Base-by-base conservation (phyloP, 1,140 invertebrate genomes). In the Tenebrio molitor region DNA sequence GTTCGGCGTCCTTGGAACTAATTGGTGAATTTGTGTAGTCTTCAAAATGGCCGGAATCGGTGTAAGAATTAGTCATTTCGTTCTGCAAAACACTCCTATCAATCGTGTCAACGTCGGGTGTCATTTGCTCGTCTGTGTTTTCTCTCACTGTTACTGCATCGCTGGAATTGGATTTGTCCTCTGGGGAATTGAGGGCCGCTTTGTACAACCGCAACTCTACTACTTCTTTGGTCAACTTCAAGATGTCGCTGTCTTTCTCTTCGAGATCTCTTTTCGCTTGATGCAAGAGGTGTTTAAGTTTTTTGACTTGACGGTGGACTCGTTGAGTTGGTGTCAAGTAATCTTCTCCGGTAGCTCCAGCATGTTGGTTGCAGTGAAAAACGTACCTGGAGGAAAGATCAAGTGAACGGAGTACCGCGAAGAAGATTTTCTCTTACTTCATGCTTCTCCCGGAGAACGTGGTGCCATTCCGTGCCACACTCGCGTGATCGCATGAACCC, bases 261-360 rank as follows among this genome's bases (percentile, higher is more conserved):
- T 92, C 90, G 12, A 94, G 86, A 77, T 94, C 91, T 75, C 89
- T 88, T 71, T 90, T 90, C 0, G 92, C 91, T 77, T 92, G 89
- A 72, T 86, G 86, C 44, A 95, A 83, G 4, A 93, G 83, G 63
- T 86, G 85, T 87, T 94, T 89, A 5, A 91, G 84, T 62, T 90
- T 89, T 46, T 91, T 87, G 14, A 96, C 90, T 83, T 94, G 92
- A 74, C 89, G 86, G 77, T 93, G 90, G 4, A 93, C 92, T 73
- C 93, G 85, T 80, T 96, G 94, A 0, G 94, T 95, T 1, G 94
- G 94, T 34, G 94, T 95, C 17, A 95, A 85, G 82, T 95, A 95
- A 78, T 94, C 92, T 46, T 93, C 90, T 6, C 88, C 89, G 63
- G 89, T 87, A 29, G 91, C 87, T 0, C 88, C 89, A n/a, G 89